Conservation (phyloP, 92 coral and sea anemone species). For the Porites divaricata region DNA sequence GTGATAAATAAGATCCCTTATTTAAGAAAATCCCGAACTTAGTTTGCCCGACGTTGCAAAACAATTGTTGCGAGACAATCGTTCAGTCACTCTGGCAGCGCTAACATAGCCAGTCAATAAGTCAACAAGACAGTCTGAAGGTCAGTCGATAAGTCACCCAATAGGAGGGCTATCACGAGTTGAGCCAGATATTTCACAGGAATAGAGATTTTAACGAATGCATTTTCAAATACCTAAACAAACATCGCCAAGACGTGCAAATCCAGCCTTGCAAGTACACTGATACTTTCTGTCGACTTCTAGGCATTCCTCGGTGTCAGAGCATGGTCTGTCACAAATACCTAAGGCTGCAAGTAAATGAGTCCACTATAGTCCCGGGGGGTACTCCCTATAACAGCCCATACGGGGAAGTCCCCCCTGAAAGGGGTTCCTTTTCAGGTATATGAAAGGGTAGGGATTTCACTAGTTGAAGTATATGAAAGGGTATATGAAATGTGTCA, state of each 20-base stretch:
- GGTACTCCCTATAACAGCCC: no score
- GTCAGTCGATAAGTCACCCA: neutral
- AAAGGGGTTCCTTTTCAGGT: no score
- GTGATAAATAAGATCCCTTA: no score
- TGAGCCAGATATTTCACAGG: no score
- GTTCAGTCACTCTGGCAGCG: neutral
- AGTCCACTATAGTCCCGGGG: neutral
- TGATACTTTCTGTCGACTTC: slow-evolving; percentile 31
- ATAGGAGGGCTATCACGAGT: neutral
- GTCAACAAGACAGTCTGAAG: neutral
- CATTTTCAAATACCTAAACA: slow-evolving; percentile 40
- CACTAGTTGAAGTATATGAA: no score
- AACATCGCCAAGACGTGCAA: slow-evolving; percentile 27
- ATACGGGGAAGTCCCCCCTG: no score
- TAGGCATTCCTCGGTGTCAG: slow-evolving; percentile 38
- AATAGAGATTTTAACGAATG: no score
- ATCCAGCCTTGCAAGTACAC: slow-evolving; percentile 54
- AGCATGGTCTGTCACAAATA: slow-evolving; percentile 37
- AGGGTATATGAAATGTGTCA: no score
- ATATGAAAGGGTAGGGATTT: no score
- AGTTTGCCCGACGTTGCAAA: no score
- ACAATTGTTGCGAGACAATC: neutral
- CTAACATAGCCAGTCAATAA: neutral
- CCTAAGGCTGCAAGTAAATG: neutral
- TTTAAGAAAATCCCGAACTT: no score